phyloP scores from a whole-genome alignment of 2,888 invertebrate genomes.

The Trimorus sp. region DNA sequence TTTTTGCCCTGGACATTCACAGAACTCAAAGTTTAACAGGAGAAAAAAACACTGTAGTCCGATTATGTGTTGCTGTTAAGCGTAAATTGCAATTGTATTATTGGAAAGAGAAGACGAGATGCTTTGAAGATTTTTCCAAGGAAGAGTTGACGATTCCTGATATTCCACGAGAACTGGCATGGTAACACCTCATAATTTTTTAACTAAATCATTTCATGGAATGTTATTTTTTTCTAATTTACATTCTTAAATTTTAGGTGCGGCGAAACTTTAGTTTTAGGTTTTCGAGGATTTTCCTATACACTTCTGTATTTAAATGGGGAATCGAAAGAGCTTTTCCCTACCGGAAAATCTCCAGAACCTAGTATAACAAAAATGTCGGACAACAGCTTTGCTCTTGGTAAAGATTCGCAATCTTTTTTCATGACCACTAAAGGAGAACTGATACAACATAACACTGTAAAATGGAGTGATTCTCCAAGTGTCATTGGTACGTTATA shows the following conservation, averaged over 20 bases:
- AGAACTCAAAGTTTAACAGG: constrained; percentile 86
- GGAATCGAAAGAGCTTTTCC: constrained; percentile 90
- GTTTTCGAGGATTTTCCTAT: constrained; percentile 79
- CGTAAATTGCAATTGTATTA: constrained; percentile 93
- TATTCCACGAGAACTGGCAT: constrained; percentile 82
- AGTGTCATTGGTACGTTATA: constrained; percentile 84
- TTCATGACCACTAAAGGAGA: constrained; percentile 90
- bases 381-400: constrained; percentile 89
- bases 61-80: constrained; percentile 94
- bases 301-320: constrained; percentile 82
- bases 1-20: constrained; percentile 92
- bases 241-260: constrained; percentile 71
- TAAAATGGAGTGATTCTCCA: constrained; percentile 92
- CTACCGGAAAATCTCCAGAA: constrained; percentile 91
- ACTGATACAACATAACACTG: constrained; percentile 87
- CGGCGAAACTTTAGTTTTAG: constrained; percentile 77
- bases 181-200: constrained; percentile 65
- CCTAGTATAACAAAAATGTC: constrained; percentile 91
- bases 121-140: constrained; percentile 86
- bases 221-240: neutral
- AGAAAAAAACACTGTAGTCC: constrained; percentile 88
- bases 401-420: constrained; percentile 93
- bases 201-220: no score
- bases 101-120: constrained; percentile 93
- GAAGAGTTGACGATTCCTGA: constrained; percentile 82